Evolutionary conservation across 2,888 invertebrate genomes (phyloP).

Genomic region (Lagria hirta): DNA sequence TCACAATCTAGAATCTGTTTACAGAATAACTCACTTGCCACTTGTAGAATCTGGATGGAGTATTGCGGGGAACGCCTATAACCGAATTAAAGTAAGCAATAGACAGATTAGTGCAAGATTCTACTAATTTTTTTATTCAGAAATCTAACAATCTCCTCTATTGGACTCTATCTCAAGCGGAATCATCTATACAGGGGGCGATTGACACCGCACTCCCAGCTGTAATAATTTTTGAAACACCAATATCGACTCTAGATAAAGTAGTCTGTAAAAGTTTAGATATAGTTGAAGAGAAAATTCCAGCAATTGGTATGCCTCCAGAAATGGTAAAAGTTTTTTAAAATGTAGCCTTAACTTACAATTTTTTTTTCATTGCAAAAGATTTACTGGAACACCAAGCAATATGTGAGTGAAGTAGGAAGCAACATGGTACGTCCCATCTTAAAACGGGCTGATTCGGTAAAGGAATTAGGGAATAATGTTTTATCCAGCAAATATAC

Average conservation of each 20-base stretch:
- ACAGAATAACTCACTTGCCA: conserved; percentile 75
- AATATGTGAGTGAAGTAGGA: conserved; percentile 62
- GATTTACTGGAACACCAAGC: conserved; percentile 80
- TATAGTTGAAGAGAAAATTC: conserved; percentile 80
- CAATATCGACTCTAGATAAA: conserved; percentile 71
- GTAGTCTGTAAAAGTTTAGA: conserved; percentile 83
- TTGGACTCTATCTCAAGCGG: conserved; percentile 77
- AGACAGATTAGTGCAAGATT: not conserved
- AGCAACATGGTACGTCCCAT: conserved; percentile 66
- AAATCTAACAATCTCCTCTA: conserved; percentile 70
- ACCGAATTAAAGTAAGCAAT: conserved; percentile 68
- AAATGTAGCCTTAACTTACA: not conserved
- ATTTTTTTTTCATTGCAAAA: conserved; percentile 49
- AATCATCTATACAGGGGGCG: conserved; percentile 71
- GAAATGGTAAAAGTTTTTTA: conserved; percentile 85
- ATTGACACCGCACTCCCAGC: conserved; percentile 75
- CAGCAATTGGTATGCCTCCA: conserved; percentile 80
- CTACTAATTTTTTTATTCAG: conserved; percentile 50
- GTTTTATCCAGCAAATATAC: conserved; percentile 72
- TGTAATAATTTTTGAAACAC: conserved; percentile 70
- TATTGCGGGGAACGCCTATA: conserved; percentile 74
- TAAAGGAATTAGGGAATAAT: conserved; percentile 74
- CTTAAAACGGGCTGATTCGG: conserved; percentile 78
- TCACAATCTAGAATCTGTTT: conserved; percentile 68
- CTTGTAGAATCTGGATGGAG: conserved; percentile 78